phyloP scores from a whole-genome alignment of 2,888 invertebrate genomes.

The Desoria tigrina region DNA sequence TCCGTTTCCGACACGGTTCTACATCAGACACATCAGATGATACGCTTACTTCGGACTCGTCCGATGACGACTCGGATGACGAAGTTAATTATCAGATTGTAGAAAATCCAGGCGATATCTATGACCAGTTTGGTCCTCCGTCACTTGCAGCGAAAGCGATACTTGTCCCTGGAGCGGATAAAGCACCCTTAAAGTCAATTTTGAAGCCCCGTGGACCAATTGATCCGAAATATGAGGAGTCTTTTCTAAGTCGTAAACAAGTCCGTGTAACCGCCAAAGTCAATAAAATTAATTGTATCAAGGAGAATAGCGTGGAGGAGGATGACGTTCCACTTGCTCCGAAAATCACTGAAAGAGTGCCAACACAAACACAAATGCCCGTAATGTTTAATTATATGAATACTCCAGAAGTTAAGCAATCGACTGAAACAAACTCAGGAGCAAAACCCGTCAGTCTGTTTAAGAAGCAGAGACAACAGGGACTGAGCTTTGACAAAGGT shows the following conservation, averaged over 20 bases:
- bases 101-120: constrained; percentile 40
- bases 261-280: not conserved
- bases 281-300: not conserved
- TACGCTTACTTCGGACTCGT: not conserved
- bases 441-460: constrained; percentile 15
- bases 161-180: constrained; percentile 22
- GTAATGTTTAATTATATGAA: not conserved
- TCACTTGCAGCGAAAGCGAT: constrained; percentile 27
- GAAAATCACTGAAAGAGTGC: constrained; percentile 1
- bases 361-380: not conserved
- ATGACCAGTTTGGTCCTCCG: constrained; percentile 41
- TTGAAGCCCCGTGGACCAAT: constrained; percentile 25
- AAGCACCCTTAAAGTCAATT: constrained; percentile 34
- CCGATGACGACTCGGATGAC: constrained; percentile 18
- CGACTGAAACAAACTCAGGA: not conserved
- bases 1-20: constrained; percentile 40
- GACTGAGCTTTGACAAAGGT: not conserved
- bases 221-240: not conserved
- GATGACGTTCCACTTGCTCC: not conserved
- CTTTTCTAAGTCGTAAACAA: constrained; percentile 7
- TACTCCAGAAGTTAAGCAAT: not conserved
- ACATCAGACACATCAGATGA: constrained; percentile 13
- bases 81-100: constrained; percentile 32
- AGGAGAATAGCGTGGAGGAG: not conserved
- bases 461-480: constrained; percentile 4